phyloP scores from a whole-genome alignment of 2,797 vertebrate species.

The Capromys pilorides region DNA sequence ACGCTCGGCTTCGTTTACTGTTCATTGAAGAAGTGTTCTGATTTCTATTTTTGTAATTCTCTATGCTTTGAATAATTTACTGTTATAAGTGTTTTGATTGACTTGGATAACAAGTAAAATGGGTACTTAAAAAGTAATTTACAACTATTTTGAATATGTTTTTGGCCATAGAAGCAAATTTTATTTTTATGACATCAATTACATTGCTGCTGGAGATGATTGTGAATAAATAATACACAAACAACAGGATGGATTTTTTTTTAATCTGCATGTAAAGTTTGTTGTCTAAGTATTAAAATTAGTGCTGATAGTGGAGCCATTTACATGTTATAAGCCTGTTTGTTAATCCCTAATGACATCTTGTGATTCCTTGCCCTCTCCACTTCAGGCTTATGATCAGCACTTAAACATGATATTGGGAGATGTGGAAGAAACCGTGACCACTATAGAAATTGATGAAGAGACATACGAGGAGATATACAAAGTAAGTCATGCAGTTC shows the following conservation, averaged over 20 bases:
- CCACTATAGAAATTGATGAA: constrained; percentile 98
- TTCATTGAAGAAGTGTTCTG: not conserved
- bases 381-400: constrained; percentile 96
- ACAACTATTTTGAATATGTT: constrained; percentile 28
- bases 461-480: constrained; percentile 99
- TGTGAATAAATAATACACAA: not conserved
- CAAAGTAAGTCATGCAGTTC: constrained; percentile 89
- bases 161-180: not conserved
- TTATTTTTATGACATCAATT: not conserved
- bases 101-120: not conserved
- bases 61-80: constrained; percentile 37
- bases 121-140: not conserved
- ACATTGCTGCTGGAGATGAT: not conserved
- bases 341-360: not conserved
- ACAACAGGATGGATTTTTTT: not conserved
- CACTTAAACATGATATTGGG: constrained; percentile 99
- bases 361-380: constrained; percentile 43
- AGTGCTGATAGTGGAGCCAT: not conserved
- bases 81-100: not conserved
- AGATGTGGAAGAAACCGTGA: constrained; percentile 98
- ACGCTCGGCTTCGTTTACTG: not conserved
- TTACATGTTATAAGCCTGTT: not conserved
- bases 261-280: not conserved
- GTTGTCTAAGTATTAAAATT: not conserved
- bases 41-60: not conserved